Base-by-base conservation (phyloP, 2,797 vertebrate species). In the Lycodopsis pacificus region DNA sequence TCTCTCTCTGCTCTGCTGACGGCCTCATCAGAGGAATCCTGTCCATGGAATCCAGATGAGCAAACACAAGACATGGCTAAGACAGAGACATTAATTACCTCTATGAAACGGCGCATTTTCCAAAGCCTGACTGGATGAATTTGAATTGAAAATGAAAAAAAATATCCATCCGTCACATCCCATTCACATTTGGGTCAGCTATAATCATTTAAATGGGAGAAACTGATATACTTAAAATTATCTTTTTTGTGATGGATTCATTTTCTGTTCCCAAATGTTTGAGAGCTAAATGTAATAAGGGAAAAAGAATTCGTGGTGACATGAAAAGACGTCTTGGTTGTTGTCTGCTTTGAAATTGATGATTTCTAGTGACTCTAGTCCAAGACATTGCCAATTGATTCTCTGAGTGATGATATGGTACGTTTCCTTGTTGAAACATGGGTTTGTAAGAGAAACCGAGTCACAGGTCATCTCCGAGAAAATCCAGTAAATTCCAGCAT, bases 21-120 rank as follows among this genome's bases (percentile, higher is more conserved):
- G 19, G 86, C 68, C 86, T 92, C 91, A 94, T 92, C 90, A 27
- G 48, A 75, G 75, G 91, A 94, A 89, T 92, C 87, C 91, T 85
- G 73, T 84, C 82, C 19, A 49, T 90, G 72, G 74, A 85, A 85
- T 88, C 90, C 93, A 94, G 92, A 93, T 85, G 88, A 92, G 90
- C 84, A 87, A 91, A 91, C 89, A 84, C 58, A 40, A 84, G 86
- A 82, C 85, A 90, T 51, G 73, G 85, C 73, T 82, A 73, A 86
- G 86, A 91, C 71, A 71, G 64, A 88, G 80, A 90, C 86, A 89
- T 88, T 92, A 86, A 90, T 91, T 91, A 86, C 84, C 70, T 87
- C 80, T 86, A 70, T 82, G 65, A 85, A 91, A 88, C 36, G 65
- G 48, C 68, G 76, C 44, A 65, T 84, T 88, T 91, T 88, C 75